phyloP scores from a whole-genome alignment of 2,888 invertebrate species.

The Drosophila formosana region DNA sequence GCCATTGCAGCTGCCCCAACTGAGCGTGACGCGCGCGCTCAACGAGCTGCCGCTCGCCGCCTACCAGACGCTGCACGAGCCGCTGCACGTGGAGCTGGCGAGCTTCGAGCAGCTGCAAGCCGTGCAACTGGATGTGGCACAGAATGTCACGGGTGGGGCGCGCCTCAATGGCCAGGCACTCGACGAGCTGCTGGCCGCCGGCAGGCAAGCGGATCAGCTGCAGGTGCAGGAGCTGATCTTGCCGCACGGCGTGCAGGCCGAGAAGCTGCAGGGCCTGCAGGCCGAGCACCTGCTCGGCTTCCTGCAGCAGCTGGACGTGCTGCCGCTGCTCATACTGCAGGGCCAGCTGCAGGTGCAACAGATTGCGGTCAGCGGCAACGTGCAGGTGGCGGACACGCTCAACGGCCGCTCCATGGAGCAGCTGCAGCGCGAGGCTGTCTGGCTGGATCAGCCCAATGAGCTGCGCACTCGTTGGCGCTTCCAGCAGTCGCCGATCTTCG shows the following conservation, averaged over 20 bases:
- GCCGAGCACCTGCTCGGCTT: constrained; percentile 78
- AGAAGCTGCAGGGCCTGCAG: constrained; percentile 83
- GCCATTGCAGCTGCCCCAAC: constrained; percentile 41
- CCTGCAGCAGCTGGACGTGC: constrained; percentile 74
- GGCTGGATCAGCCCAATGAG: constrained; percentile 84
- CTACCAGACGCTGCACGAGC: constrained; percentile 73
- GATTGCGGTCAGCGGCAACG: constrained; percentile 80
- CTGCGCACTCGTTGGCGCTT: constrained; percentile 80
- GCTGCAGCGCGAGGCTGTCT: constrained; percentile 83
- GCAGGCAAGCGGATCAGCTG: constrained; percentile 65
- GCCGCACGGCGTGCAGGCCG: constrained; percentile 78
- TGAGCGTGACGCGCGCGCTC: constrained; percentile 81
- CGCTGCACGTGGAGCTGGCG: constrained; percentile 73
- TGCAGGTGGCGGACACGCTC: constrained; percentile 63
- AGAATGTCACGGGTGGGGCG: constrained; percentile 82
- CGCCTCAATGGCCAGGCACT: constrained; percentile 82
- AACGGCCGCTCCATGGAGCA: constrained; percentile 76
- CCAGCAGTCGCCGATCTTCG: constrained; percentile 66
- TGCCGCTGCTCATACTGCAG: constrained; percentile 81
- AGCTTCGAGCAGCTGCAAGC: constrained; percentile 77
- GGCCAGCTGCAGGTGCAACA: constrained; percentile 85
- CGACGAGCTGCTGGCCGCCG: constrained; percentile 70
- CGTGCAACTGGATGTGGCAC: constrained; percentile 76
- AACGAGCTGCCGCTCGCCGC: constrained; percentile 82
- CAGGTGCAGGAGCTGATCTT: constrained; percentile 79